Conservation (phyloP, 1,140 invertebrate genomes). For the Acyrthosiphon pisum region DNA sequence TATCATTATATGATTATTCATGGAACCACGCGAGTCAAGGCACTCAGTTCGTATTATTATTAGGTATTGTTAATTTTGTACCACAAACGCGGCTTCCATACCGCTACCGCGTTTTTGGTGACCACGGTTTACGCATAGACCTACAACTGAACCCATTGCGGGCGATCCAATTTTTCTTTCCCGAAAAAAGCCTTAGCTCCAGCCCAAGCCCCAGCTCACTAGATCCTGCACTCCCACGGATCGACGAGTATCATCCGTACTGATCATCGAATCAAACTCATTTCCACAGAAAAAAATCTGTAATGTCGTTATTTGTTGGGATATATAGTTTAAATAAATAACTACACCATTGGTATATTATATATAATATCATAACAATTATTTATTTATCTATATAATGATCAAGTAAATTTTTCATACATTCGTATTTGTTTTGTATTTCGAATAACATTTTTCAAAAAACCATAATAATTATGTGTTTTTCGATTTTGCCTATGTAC, state of each 20-base stretch:
- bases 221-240: not conserved
- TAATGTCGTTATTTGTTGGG: not conserved
- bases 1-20: not conserved
- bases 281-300: not conserved
- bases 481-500: slow-evolving; percentile 26
- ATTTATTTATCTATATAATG: slow-evolving; percentile 43
- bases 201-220: not conserved
- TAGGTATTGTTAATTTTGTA: not conserved
- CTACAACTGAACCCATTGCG: too few relatives aligned
- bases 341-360: not conserved
- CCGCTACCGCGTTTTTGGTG: too few relatives aligned
- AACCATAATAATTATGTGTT: not conserved
- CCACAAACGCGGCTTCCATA: not conserved
- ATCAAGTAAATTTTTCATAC: not conserved
- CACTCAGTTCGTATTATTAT: too few relatives aligned
- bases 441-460: slow-evolving; percentile 44
- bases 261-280: not conserved
- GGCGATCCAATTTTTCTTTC: too few relatives aligned
- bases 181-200: too few relatives aligned
- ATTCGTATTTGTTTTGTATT: not conserved
- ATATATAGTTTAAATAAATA: not conserved
- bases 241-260: not conserved
- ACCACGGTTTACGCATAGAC: too few relatives aligned
- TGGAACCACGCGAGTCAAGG: too few relatives aligned
- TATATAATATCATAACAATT: slow-evolving; percentile 45